Evolutionary conservation across 2,797 vertebrate genomes (phyloP).

Genomic region (Heterohyrax brucei): DNA sequence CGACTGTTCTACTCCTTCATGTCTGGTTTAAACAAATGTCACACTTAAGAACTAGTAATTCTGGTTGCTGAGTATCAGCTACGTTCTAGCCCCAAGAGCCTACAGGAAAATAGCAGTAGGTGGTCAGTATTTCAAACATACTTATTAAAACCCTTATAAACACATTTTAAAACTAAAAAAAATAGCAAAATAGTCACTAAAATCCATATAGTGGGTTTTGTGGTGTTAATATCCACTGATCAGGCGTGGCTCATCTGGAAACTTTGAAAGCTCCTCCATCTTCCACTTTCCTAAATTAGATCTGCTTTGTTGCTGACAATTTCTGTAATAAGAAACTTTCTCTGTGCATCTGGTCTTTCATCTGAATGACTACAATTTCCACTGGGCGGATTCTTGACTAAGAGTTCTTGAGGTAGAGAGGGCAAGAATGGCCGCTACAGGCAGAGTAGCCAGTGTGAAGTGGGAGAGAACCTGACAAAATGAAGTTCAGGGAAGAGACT

Average conservation of each 20-base stretch:
- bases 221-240: neutral
- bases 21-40: neutral
- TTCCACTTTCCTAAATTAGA: conserved; percentile 34
- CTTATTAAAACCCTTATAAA: neutral
- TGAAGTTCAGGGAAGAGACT: neutral
- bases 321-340: neutral
- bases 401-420: neutral
- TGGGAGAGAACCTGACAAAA: neutral
- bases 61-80: neutral
- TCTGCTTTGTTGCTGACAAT: conserved; percentile 36
- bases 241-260: neutral
- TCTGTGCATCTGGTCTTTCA: neutral
- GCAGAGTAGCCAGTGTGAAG: neutral
- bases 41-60: neutral
- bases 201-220: neutral
- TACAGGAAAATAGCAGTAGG: neutral
- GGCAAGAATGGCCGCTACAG: neutral
- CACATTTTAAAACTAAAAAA: conserved; percentile 47
- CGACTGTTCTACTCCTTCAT: neutral
- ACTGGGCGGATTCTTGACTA: neutral
- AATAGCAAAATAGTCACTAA: neutral
- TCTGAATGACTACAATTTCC: neutral
- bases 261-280: neutral
- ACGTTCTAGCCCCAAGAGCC: neutral
- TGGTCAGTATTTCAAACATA: neutral